These are phyloP conservation scores for Sinelater perroti DNA, from an alignment of 2,888 invertebrate genomes.

Conservation along the genomic window DNA sequence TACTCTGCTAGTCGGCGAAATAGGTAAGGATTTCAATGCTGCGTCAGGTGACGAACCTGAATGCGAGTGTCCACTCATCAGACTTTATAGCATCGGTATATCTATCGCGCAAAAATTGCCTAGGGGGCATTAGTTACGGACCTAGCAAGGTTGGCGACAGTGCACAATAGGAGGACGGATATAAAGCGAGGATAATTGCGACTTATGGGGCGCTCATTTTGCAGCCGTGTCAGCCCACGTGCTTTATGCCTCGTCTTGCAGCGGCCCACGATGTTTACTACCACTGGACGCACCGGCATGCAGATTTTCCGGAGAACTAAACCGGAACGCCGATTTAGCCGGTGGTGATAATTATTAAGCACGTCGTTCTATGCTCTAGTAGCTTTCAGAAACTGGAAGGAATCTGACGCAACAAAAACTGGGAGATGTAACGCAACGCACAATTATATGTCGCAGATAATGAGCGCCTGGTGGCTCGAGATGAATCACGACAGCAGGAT, in stretches of 20 bases:
- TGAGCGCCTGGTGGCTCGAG: background rate
- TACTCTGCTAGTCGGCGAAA: no score
- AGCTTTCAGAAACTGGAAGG: constrained; percentile 9
- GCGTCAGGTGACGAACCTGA: background rate
- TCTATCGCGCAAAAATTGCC: constrained; percentile 12
- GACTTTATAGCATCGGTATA: constrained; percentile 10
- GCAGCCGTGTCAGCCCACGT: constrained; percentile 56
- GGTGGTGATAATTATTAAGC: constrained; percentile 7
- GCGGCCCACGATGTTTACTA: constrained; percentile 49
- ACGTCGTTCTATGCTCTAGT: constrained; percentile 7
- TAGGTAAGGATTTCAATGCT: no score
- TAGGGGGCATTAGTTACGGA: constrained; percentile 45
- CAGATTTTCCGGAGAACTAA: constrained; percentile 10
- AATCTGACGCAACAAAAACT: constrained; percentile 11
- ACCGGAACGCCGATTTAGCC: background rate
- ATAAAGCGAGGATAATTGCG: constrained; percentile 59
- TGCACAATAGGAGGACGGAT: constrained; percentile 58
- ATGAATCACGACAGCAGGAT: constrained; percentile 1
- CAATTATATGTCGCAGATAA: constrained; percentile 7
- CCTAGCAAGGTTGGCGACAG: constrained; percentile 52
- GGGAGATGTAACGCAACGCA: constrained; percentile 7
- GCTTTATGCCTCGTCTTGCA: constrained; percentile 54
- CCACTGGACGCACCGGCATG: constrained; percentile 23
- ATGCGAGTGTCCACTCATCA: no score
- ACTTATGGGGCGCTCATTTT: constrained; percentile 60